Evolutionary conservation across 2,113 vertebrate species (phyloP), one percentile per base, ranked within the genome.

Genomic region (Blennius ocellaris): DNA sequence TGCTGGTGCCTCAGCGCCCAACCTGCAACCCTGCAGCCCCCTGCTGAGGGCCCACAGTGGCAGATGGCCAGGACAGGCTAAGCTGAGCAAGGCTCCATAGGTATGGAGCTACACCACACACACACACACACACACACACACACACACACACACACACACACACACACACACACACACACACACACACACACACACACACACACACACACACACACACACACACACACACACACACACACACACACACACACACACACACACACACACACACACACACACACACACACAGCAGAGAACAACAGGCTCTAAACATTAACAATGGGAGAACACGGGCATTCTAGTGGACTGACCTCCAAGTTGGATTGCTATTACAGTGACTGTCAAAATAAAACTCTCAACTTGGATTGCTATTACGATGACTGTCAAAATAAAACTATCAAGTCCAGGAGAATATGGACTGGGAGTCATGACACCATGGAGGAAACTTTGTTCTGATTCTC

Each of bases 11-110:
- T 71, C 15, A 7, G 9, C 38, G 6, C 80, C 74, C 75, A 81
- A 61, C 62, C 69, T 80, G 64, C 56, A 73, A 81, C 58, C 62
- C 69, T 80, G 64, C 56, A 73, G 80, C 66, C 82, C 78, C 69
- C 84, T 85, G 72, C 78, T 75, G 78, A 79, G 74, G 80, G 78
- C 65, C 21, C 37, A 7, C 62, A 70, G 83, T 90, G 87, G 89
- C 90, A 90, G 89, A 90, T 89, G 86, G 87, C 89, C 87, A 90
- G 90, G 71, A 84, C 80, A 89, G 72, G 82, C 84, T 85, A 78
- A 51, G 17, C 70, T 85, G 81, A 86, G 80, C 83, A 81, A 65
- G 38, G 63, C 78, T 71, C 76, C 47, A 83, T 71, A 70, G 73
- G 76, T 77, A 84, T 69, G 81, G 77, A 71, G 80, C 63, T 56